Evolutionary conservation across 2,113 vertebrate species (phyloP), one percentile per base, ranked within the genome.

Genomic region (Tetraodon nigroviridis): DNA sequence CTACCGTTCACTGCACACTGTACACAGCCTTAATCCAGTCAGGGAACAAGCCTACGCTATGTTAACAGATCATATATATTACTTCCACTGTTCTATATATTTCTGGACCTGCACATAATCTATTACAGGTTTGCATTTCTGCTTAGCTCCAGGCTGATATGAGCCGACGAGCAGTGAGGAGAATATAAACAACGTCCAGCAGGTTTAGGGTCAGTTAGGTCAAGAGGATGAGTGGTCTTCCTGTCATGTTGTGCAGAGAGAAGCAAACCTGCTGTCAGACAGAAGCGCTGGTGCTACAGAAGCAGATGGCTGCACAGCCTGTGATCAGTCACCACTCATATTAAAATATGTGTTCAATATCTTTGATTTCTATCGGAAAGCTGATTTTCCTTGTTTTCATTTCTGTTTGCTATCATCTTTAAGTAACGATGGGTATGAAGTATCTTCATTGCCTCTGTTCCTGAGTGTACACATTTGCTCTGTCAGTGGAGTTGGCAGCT

Each of bases 301-400:
- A 45, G 49, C 83, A 87, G 82, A 84, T 84, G 80, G 84, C 61
- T 68, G 59, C 74, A 73, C 71, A 75, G 74, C 64, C 75, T 82
- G 83, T 14, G 21, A 54, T 56, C 62, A 69, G 61, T 42, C 55
- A 20, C 52, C 50, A 19, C 40, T 53, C 58, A 27, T 65, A 20
- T 19, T 41, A 52, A 60, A 49, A 45, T n/a, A n/a, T n/a, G n/a
- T n/a, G 32, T 27, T 27, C 5, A 27, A 27, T 27, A 3, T 27
- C 0, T 37, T 37, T 37, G n/a, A 37, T 12, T 37, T 37, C 8
- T 3, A 11, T 37, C 10, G 12, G 32, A 11, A 37, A 8, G 1
- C 10, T 37, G 10, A 37, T 37, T n/a, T n/a, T n/a, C 32, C 32
- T 37, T 37, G 12, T 37, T 12, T 37, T 37, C 32, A 8, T 19